Base-by-base conservation (phyloP, 1,140 invertebrate species). In the Euura saliciscinereae region DNA sequence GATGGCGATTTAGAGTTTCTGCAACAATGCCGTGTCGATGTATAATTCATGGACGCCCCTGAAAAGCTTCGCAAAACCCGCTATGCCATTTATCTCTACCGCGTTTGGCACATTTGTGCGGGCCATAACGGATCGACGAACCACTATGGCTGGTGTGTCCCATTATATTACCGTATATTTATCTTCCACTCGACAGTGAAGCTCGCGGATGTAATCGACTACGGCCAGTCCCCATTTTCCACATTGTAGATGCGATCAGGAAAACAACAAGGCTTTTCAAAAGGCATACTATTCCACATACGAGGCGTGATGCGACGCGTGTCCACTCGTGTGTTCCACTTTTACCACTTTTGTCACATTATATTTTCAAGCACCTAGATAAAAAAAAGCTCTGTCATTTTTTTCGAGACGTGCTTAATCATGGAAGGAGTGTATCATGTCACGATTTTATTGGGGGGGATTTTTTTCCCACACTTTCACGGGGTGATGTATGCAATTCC, bases 61-160 rank as follows among this genome's bases (percentile, higher is more conserved):
- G 8, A 42, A 28, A 28, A 28, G 28, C 28, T 28, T 28, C 28
- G 28, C 28, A 28, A 28, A 28, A 28, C 28, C 28, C 28, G 28
- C 68, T 7, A 43, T 11, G 42, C n/a, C 11, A 13, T 59, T 59
- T 59, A 59, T 59, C 51, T 59, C 51, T 59, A 59, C 51, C 8
- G 6, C 11, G 42, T 13, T 28, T 69, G 42, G 68, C 68, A 69
- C 11, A 69, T 69, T 69, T 69, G 67, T 74, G 69, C 73, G 73
- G 70, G 71, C 73, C 72, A 75, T 77, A 77, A 77, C 76, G 76
- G 76, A 73, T 75, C 69, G 71, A 13, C 73, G 73, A 74, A 76
- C 69, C 65, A 65, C 59, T 73, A 69, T 8, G 13, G 44, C 46
- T 68, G 51, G 51, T 59, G 51, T 59, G 51, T 59, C 8, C 51